Base-by-base conservation (phyloP, 2,888 invertebrate species). In the Dynastes hyllus region DNA sequence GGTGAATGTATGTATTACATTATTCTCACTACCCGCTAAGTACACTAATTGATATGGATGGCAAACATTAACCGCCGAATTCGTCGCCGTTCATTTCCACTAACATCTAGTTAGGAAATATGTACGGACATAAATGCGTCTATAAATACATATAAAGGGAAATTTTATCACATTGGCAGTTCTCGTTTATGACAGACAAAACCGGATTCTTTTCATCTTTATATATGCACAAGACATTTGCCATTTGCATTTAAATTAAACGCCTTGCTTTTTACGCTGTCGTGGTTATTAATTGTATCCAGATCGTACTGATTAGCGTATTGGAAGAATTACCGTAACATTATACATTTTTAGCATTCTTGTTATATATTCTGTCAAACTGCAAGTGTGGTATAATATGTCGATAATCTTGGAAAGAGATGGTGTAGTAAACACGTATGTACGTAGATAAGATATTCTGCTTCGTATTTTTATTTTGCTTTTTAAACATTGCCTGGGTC, bases 211-310 rank as follows among this genome's bases (percentile, higher is more conserved):
- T 40, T 66, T 40, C 37, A 40, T 66, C 16, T 40, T 66, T 66
- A 66, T 66, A 40, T 9, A 45, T 45, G 37, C 13, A 55, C 66
- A 66, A 2, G 37, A 13, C 13, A 45, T 9, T 40, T 40, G 40
- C 16, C 40, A 40, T 40, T 66, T 66, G 66, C 40, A 66, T 66
- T 66, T 40, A 66, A 66, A 66, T 66, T 66, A 37, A n/a, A 66
- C 1, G 40, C 22, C 45, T 66, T 66, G 66, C 16, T 40, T 40
- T 66, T 66, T 66, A 40, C 40, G 9, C 16, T 55, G 16, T 2
- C 40, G 13, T 22, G 40, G n/a, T 40, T 66, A 32, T 40, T 66
- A 66, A 66, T 40, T 66, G 40, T 55, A 8, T 45, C 45, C 45
- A 45, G 45, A 11, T 40, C 66, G 8, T n/a, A 37, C 66, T 32